phyloP scores from a whole-genome alignment of 2,113 vertebrate species.

The Pagrus major region DNA sequence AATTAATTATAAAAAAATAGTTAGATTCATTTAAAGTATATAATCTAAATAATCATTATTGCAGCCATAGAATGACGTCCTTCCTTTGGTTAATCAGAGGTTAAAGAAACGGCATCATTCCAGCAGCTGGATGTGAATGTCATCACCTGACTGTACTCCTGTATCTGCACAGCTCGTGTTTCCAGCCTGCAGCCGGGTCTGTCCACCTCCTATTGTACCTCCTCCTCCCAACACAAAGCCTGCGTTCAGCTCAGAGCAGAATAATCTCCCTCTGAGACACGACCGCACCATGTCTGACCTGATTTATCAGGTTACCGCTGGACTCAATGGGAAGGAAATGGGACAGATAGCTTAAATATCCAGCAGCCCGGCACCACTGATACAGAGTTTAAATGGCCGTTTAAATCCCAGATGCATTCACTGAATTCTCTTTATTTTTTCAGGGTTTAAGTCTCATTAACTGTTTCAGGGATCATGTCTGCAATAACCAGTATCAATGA shows the following conservation, averaged over 20 bases:
- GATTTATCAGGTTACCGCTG: constrained; percentile 73
- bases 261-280: constrained; percentile 57
- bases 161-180: constrained; percentile 57
- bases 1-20: background rate
- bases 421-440: background rate
- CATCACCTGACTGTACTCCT: constrained; percentile 3
- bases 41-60: rapidly evolving
- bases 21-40: background rate
- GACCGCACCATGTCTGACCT: constrained; percentile 51
- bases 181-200: constrained; percentile 62
- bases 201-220: constrained; percentile 52
- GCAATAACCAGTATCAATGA: background rate
- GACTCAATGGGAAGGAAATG: constrained; percentile 57
- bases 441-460: background rate
- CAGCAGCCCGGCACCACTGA: background rate
- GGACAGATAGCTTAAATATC: constrained; percentile 57
- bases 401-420: constrained; percentile 24
- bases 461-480: background rate
- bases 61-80: background rate
- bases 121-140: constrained; percentile 14
- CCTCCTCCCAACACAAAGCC: constrained; percentile 69
- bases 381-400: constrained; percentile 4
- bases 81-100: background rate
- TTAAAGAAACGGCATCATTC: constrained; percentile 5
- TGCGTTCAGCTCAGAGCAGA: constrained; percentile 39